Evolutionary conservation across 2,113 vertebrate genomes (phyloP), one percentile per base, ranked within the genome.

Genomic region (Phyllopteryx taeniolatus): DNA sequence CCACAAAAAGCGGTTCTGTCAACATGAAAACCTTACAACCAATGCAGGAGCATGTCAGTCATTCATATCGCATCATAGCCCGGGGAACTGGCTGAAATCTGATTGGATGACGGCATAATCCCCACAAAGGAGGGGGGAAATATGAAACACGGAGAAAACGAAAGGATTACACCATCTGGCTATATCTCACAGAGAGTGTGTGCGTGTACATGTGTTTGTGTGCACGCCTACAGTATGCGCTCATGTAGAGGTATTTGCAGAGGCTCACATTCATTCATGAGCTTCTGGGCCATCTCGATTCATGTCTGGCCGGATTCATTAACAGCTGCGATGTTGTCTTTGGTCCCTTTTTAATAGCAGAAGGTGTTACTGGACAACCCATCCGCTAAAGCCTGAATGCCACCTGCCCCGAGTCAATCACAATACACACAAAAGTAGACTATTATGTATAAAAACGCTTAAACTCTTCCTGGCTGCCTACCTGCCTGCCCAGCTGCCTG

Each of bases 121-220:
- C 88, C 80, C 70, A 73, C 82, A 65, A 67, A 79, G 81, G 72
- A 75, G 68, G 78, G 60, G 70, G 6, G 72, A 80, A 84, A 89
- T 75, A 84, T 87, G 82, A 84, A 87, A 86, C 71, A 81, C 54
- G 13, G 71, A 63, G 69, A 80, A 89, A 87, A 86, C 77, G 49
- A 73, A 79, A 79, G 86, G 89, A 90, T 90, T 90, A 90, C 81
- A 86, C 86, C 87, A 91, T 91, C 89, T 91, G 89, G 74, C 73
- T 78, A 74, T 43, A 66, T 82, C 73, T 56, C 51, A 42, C 70
- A 33, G 51, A 5, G 13, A 20, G 39, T 2, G 5, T 65, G 43
- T 76, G 22, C 65, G 74, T 63, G 68, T 43, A 64, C n/a, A 9
- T 61, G 66, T 66, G 56, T 53, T 27, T 10, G 51, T 9, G 13